These are phyloP conservation scores for Helostoma temminkii DNA, from an alignment of 2,797 vertebrate genomes.

Conservation along the genomic window DNA sequence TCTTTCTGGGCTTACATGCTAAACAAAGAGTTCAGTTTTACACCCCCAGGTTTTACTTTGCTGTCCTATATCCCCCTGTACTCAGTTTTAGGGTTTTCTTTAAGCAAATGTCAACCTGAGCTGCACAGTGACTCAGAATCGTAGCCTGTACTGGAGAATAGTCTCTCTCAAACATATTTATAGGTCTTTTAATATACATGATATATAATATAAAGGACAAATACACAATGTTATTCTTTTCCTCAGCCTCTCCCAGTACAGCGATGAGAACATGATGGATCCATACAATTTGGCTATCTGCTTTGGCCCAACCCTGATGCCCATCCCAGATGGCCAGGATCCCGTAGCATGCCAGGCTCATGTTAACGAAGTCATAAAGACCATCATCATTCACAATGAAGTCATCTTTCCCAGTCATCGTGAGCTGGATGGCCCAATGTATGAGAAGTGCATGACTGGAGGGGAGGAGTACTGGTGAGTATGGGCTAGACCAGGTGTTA, in stretches of 20 bases:
- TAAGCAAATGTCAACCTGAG: conserved; percentile 23
- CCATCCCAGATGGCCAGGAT: conserved; percentile 96
- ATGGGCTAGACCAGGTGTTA: not conserved
- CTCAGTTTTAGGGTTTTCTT: too few species aligned
- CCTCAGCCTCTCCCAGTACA: conserved; percentile 96
- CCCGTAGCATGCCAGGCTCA: conserved; percentile 96
- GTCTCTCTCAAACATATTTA: not conserved
- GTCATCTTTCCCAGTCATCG: conserved; percentile 94
- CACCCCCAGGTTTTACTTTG: conserved; percentile 27
- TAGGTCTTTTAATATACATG: not conserved
- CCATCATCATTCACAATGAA: conserved; percentile 95
- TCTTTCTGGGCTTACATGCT: conserved; percentile 48
- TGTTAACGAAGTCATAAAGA: conserved; percentile 98
- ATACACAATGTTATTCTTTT: not conserved
- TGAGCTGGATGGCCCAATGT: conserved; percentile 95
- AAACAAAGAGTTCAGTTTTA: conserved; percentile 60
- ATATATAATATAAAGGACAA: too few species aligned
- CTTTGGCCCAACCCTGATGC: conserved; percentile 98
- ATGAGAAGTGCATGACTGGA: conserved; percentile 98
- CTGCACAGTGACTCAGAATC: conserved; percentile 24
- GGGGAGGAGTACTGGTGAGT: conserved; percentile 98
- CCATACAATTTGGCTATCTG: conserved; percentile 98
- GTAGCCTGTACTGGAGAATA: too few species aligned
- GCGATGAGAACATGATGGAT: conserved; percentile 99
- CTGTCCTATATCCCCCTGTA: conserved; percentile 21